Base-by-base conservation (phyloP, 2,888 invertebrate species). In the Auanema freiburgensis region DNA sequence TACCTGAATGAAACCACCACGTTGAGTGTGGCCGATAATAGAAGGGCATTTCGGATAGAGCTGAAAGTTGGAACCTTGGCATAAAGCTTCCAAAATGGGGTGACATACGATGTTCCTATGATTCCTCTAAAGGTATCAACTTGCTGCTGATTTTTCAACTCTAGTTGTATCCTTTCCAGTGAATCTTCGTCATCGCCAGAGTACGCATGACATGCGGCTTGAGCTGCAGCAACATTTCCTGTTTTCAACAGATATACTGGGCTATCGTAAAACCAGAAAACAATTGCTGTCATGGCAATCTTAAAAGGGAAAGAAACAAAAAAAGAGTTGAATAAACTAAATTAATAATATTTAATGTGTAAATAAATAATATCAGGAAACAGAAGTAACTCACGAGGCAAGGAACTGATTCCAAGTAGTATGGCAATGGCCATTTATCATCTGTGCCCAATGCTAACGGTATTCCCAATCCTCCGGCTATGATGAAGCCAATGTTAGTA, bases 401-500 rank as follows among this genome's bases (percentile, higher is more conserved):
- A 1, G 71, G 69, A 0, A 66, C 11, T 0, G 58, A 63, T 50
- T 73, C 71, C 2, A 80, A 46, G 14, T 66, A 56, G 61, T 71
- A 80, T 1, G 78, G 71, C 40, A 67, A 65, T 14, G 70, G 76
- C 80, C 80, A 80, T 3, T 55, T 57, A 18, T 69, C 44, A 2
- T 50, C 43, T 3, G 66, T 67, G 18, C 80, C 80, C 14, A 80
- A 57, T 10, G 76, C 53, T 25, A 67, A 70, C 2, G 80, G 79
- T 10, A 75, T 59, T 1, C 72, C 75, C n/a, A 75, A 60, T 18
- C 59, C 62, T 2, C 67, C 67, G 0, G 78, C 80, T 4, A 72
- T 49, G 8, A 80, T 67, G 61, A 77, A 79, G 10, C 79, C 79
- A 42, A 74, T 64, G 23, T 72, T 76, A 14, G 72, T 77, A 14